Base-by-base conservation (phyloP, 2,888 invertebrate genomes). In the Quadriops clusia region DNA sequence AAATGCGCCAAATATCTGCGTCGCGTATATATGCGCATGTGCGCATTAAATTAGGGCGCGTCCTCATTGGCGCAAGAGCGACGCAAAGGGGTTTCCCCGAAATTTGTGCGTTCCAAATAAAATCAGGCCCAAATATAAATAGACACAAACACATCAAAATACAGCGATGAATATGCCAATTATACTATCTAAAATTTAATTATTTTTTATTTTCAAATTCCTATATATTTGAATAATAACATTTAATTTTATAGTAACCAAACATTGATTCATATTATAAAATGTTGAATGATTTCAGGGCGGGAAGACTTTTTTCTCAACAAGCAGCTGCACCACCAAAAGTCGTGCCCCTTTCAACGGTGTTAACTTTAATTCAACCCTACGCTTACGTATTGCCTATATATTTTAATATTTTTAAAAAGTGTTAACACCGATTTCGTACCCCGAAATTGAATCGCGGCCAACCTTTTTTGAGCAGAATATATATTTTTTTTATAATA, bases 271-370 rank as follows among this genome's bases (percentile, higher is more conserved):
- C 35, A 32, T 38, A 33, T 40, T 41, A 39, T 33, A 38, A 38
- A 40, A 38, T 34, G 35, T 34, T 43, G 45, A 44, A 50, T 53
- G 55, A 53, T 57, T 56, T 56, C 46, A 56, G 59, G 60, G 60
- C 58, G 59, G 61, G 61, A 61, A 61, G 61, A 61, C 61, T 58
- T 58, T 51, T 38, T 27, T 38, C 27, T 28, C 33, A 28, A 44
- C 50, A 53, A 50, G 48, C 49, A 45, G 44, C 54, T 54, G 56
- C 55, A 51, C 47, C 54, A 58, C 55, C 47, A 51, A 56, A 56
- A 56, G 56, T 55, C 54, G 53, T 51, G 53, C 56, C 56, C 51
- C 39, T 42, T 47, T 46, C 52, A 54, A 53, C 53, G 50, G 50
- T 51, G 50, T 44, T 44, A 42, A 34, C n/a, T n/a, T 13, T 13